Evolutionary conservation across 1,140 invertebrate species (phyloP), one percentile per base, ranked within the genome.

Genomic region (Harpegnathos saltator): DNA sequence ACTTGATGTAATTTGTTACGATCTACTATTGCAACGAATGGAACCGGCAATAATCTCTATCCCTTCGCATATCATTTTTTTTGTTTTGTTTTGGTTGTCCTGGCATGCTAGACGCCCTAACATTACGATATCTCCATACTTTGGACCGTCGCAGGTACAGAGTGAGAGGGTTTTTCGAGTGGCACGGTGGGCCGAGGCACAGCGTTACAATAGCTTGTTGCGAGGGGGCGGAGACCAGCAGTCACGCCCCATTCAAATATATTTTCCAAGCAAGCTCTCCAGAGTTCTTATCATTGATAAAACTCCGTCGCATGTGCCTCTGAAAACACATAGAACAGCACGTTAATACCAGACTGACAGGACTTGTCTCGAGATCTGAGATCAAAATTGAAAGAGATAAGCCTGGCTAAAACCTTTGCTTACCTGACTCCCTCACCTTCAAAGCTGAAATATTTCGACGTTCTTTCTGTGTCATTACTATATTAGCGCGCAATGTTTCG

Each of bases 291-390:
- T 92, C 91, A 91, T 91, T 88, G 88, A 93, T 92, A 93, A 93
- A 92, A 94, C 92, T 94, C 93, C 93, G 90, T 92, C 93, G 94
- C 94, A 90, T 94, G 94, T 94, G 94, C 94, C 94, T 94, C 94
- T 95, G 93, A 93, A 95, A 95, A 94, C 90, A 93, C 91, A 94
- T 93, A 94, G 92, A 94, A 94, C 93, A 94, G 93, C 94, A 94
- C 91, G 91, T 94, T 93, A 94, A 90, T 91, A 93, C 93, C 93
- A 94, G 93, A 94, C 93, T 94, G 93, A 94, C 92, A 91, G 91
- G 89, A 93, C 91, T 92, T 86, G 87, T 89, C 83, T 92, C 89
- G 85, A 44, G 38, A 91, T 90, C 84, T 69, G 75, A 85, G 81
- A 88, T 83, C 87, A 91, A 89, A 90, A 87, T 85, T 83, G 62